phyloP scores from a whole-genome alignment of 2,797 vertebrate genomes.

The Epinephelus malabaricus region DNA sequence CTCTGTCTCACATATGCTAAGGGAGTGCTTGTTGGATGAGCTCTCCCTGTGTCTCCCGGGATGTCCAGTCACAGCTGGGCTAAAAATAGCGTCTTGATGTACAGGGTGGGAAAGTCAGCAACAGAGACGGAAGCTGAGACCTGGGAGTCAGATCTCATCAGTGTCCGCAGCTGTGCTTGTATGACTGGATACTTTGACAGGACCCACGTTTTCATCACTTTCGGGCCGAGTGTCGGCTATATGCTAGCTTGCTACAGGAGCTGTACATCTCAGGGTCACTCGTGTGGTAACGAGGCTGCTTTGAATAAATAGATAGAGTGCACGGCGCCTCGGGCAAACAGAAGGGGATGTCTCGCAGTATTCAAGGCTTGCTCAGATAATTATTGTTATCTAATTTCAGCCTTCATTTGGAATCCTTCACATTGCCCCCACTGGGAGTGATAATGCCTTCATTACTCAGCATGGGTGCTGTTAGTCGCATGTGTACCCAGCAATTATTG shows the following conservation, averaged over 20 bases:
- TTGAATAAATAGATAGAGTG: slow-evolving; percentile 52
- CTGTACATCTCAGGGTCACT: slow-evolving; percentile 54
- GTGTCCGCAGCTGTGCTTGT: slow-evolving; percentile 77
- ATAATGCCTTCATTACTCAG: slow-evolving; percentile 72
- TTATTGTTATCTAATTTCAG: slow-evolving; percentile 75
- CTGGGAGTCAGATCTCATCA: slow-evolving; percentile 82
- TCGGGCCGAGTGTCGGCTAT: slow-evolving; percentile 35
- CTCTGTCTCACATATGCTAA: slow-evolving; percentile 31
- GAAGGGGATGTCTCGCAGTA: slow-evolving; percentile 45
- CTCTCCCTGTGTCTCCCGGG: slow-evolving; percentile 73
- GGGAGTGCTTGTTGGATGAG: slow-evolving; percentile 65
- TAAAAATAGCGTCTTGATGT: slow-evolving; percentile 85
- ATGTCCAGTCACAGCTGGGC: slow-evolving; percentile 83
- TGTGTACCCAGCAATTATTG: slow-evolving; percentile 69
- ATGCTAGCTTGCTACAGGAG: slow-evolving; percentile 4
- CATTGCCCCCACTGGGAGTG: slow-evolving; percentile 44
- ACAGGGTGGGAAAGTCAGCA: slow-evolving; percentile 87
- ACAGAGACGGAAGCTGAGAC: slow-evolving; percentile 83
- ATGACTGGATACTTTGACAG: slow-evolving; percentile 67
- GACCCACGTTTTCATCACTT: slow-evolving; percentile 61
- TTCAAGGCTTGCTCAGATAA: slow-evolving; percentile 56
- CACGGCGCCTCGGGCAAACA: slow-evolving; percentile 48
- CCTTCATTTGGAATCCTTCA: slow-evolving; percentile 56
- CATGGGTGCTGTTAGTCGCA: slow-evolving; percentile 61
- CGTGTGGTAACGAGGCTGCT: slow-evolving; percentile 41